Evolutionary conservation across 2,797 vertebrate genomes (phyloP).

Genomic region (Macropodus opercularis): DNA sequence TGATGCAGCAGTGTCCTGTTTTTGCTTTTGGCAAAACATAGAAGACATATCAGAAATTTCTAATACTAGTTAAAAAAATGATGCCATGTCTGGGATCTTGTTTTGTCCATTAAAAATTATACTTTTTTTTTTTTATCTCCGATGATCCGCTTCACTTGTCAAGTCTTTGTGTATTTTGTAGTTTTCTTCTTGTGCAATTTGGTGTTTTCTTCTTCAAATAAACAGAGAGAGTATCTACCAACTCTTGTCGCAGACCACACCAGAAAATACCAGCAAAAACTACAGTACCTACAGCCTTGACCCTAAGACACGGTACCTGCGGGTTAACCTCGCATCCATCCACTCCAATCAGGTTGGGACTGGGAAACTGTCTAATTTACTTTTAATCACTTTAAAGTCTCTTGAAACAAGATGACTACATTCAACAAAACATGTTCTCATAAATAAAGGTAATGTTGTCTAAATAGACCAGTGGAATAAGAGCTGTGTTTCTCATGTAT

Average conservation of each 20-base stretch:
- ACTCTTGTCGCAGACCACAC: slow-evolving; percentile 91
- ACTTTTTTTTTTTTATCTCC: background rate
- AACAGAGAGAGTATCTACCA: slow-evolving; percentile 93
- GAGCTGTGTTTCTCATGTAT: too few species aligned
- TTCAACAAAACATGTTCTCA: background rate
- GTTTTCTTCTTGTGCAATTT: background rate
- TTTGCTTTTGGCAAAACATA: too few species aligned
- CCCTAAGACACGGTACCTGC: slow-evolving; percentile 89
- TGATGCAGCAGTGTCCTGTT: slow-evolving; percentile 5
- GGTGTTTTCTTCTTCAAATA: slow-evolving; percentile 2
- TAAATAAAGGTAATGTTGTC: too few species aligned
- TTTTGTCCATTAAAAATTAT: background rate
- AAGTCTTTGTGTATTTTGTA: background rate
- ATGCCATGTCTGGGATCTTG: background rate
- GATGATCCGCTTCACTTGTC: too few species aligned
- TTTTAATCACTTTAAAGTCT: background rate
- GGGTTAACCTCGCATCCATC: slow-evolving; percentile 87
- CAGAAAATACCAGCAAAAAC: slow-evolving; percentile 92
- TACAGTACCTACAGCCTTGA: slow-evolving; percentile 86
- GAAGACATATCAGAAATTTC: too few species aligned
- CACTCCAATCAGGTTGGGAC: slow-evolving; percentile 85
- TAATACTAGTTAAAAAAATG: background rate
- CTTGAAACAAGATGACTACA: slow-evolving; percentile 8
- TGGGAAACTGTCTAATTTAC: slow-evolving; percentile 27
- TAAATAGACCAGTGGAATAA: too few species aligned